Evolutionary conservation across 35 echinoderm and acorn worm species (phyloP), one percentile per base, ranked within the genome.

Genomic region (Apostichopus californicus): DNA sequence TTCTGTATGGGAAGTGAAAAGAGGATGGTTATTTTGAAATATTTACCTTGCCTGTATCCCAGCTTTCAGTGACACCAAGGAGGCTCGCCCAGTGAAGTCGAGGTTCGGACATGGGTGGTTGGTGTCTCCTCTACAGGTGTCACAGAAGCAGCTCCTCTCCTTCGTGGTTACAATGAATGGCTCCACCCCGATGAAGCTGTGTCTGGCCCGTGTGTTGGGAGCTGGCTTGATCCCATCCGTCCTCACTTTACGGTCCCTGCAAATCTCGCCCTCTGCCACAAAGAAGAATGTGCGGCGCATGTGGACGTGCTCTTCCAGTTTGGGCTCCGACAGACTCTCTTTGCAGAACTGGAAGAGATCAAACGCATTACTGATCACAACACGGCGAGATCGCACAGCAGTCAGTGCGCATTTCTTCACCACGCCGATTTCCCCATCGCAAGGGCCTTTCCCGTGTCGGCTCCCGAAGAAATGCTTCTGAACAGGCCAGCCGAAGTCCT

Each of bases 401-500:
- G 54, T 5, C 5, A 21, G 13, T 2, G 57, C 57, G 11, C 57
- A 60, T 11, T 60, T 60, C 11, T 95, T 93, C 12, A 95, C 82
- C 0, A 93, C 87, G 5, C 86, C 91, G 84, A 91, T 95, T 58
- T 95, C 94, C 0, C 92, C 78, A 80, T 95, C 92, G 54, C 92
- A 89, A 9, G 94, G 94, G 1, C 92, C 92, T 71, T 95, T 93
- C 18, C 92, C 94, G 7, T 60, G 57, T 60, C 57, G 57, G 57
- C 57, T 28, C 26, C 26, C 26, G 26, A 28, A 28, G 26, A 28
- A 28, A 28, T 28, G 26, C 26, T 28, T 28, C 26, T 28, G 26
- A 28, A 90, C 88, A 3, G 12, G 21, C 5, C 81, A 22, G 5
- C 59, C 12, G 80, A 89, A 93, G 23, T 93, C 86, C 3, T 9